Evolutionary conservation across 2,888 invertebrate species (phyloP), one percentile per base, ranked within the genome.

Genomic region (Protodeltote pygarga): DNA sequence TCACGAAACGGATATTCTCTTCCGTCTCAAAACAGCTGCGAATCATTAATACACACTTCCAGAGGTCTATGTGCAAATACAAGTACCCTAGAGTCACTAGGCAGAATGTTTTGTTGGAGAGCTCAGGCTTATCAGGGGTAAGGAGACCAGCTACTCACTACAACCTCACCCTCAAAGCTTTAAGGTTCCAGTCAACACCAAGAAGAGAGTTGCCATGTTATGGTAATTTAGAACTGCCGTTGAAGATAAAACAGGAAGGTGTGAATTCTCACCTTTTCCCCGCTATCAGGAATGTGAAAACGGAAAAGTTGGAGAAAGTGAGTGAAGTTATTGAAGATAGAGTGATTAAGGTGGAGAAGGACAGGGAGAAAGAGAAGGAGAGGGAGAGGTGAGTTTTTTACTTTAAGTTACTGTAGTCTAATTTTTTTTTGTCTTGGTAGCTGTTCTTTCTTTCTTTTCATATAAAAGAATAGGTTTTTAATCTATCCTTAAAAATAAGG

Each of bases 71-170:
- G 87, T 86, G 79, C 54, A 80, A 75, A 59, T 92, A 91, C 59
- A 91, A 89, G 38, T 92, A 92, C 16, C 92, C 92, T 0, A 80
- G 84, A 51, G 91, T 92, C 0, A 87, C 88, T 0, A 76, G 88
- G 32, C 85, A 89, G 0, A 92, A 92, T 62, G 86, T 92, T 0
- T 70, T 92, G 6, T 63, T 91, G 1, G 89, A 92, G 39, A 80
- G 79, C 21, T 25, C 51, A 40, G 80, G 79, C 21, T 25, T 53
- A 13, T 72, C 84, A 0, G 79, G 73, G n/a, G 52, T 76, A 1
- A 69, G 88, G 29, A 65, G 83, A 19, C 82, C 87, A 0, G 78
- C 81, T 0, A 85, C 86, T 0, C 85, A 89, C 39, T 79, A 85
- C 32, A 86, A 84, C 32, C 52, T 90, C 13, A 77, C 82, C 0